Evolutionary conservation across 2,113 vertebrate species (phyloP).

Genomic region (Larimichthys crocea): DNA sequence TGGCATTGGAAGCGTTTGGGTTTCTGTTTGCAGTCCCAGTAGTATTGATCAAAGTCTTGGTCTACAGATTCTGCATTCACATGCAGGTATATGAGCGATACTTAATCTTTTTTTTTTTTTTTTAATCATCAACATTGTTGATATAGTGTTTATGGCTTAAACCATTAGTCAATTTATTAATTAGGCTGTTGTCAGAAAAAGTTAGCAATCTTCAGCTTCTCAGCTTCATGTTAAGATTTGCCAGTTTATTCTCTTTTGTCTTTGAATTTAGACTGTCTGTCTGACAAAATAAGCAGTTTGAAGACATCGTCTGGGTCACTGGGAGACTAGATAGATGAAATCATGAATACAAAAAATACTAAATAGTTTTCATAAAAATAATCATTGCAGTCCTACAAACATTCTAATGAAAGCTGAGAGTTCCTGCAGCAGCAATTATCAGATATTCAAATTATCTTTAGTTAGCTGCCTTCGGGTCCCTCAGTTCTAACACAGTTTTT

Average conservation of each 20-base stretch:
- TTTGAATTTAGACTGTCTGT: neutral
- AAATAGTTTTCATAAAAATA: too few relatives aligned
- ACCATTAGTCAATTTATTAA: neutral
- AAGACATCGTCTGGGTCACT: neutral
- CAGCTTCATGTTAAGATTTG: neutral
- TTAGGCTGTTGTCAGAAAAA: neutral
- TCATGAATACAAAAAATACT: neutral
- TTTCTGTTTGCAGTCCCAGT: too few relatives aligned
- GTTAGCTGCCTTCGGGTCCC: neutral
- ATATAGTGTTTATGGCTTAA: neutral
- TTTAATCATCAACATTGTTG: neutral
- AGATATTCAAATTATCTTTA: constrained; percentile 22
- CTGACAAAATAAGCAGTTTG: neutral
- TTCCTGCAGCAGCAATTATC: neutral
- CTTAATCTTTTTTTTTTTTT: too few relatives aligned
- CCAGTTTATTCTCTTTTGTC: neutral
- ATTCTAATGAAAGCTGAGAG: neutral
- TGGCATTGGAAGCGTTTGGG: too few relatives aligned
- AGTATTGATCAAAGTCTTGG: too few relatives aligned
- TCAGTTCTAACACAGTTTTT: constrained; percentile 7
- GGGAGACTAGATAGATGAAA: neutral
- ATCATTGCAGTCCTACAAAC: neutral
- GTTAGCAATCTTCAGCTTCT: neutral
- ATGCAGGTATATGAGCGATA: too few relatives aligned
- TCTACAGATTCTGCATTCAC: too few relatives aligned